A percentile compares a stretch with the other conserved stretches of the same genome.
Conservation (phyloP, 53 echinoderm and acorn worm genomes). For the Patiria pectinifera region DNA sequence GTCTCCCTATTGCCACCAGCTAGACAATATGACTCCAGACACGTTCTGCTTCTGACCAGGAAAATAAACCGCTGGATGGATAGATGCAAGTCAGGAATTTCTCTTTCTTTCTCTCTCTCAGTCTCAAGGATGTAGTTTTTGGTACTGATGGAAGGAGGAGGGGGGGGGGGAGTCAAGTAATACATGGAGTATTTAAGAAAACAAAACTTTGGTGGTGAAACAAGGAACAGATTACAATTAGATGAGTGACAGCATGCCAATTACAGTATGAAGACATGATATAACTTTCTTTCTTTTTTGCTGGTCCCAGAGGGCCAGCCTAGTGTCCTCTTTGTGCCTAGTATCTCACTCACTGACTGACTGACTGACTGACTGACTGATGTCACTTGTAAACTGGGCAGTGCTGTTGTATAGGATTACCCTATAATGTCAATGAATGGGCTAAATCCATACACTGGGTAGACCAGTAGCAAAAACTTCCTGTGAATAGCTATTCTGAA, state of each 20-base stretch:
- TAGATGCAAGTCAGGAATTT: slow-evolving; percentile 11
- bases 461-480: no score
- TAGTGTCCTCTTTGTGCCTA: no score
- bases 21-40: slow-evolving; percentile 50
- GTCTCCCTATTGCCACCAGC: background rate
- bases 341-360: no score
- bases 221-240: background rate
- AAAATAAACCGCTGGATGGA: slow-evolving; percentile 38
- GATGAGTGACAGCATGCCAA: background rate
- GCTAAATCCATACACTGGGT: no score
- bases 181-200: background rate
- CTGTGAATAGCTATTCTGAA: no score
- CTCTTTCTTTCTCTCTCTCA: background rate
- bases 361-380: no score
- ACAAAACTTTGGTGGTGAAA: background rate
- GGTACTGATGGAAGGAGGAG: background rate
- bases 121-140: background rate
- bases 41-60: slow-evolving; percentile 1
- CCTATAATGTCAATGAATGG: no score
- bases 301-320: no score
- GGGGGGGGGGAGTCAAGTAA: background rate
- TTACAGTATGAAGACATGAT: background rate
- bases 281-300: no score
- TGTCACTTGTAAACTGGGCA: no score
- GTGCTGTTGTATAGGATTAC: no score